Evolutionary conservation across 2,797 vertebrate genomes (phyloP), one percentile per base, ranked within the genome.

Genomic region (Enteromius unitaeniatus): DNA sequence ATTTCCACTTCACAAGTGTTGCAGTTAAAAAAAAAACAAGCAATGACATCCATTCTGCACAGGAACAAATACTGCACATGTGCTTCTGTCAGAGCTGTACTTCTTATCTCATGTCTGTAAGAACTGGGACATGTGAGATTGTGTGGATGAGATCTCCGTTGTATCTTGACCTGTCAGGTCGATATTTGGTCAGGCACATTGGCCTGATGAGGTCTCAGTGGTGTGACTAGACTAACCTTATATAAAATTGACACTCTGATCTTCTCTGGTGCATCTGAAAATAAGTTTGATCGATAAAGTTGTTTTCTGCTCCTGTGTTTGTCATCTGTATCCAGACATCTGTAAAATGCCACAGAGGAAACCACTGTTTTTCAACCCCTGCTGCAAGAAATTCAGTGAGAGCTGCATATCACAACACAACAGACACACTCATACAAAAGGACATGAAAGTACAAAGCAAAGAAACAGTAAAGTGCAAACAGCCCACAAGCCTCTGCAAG

Each of bases 291-390:
- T 65, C 51, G 58, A 65, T 75, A 15, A 67, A 55, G 45, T 81
- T 47, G 19, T 6, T 62, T 67, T 74, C 31, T 51, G 68, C 68
- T 42, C 14, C 31, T 9, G 2, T 15, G 10, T 76, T 67, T 28
- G 3, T 40, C 42, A 26, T 55, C 47, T 45, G 7, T 74, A 55
- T 58, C 47, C 73, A 77, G 47, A 45, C 60, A 53, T 37, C 28
- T 62, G 75, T 40, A 37, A 78, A 78, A 60, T 70, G 40, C 40
- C 40, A 70, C 64, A 23, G 51, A 58, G 64, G 21, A 84, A 84
- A 84, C 65, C 40, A 60, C 10, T 37, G 45, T 28, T 47, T n/a
- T 83, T 70, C 14, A 31, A 17, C 9, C 8, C 8, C 26, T 14
- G 31, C 70, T 82, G 49, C 62, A 58, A 31, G 26, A 55, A 76